A percentile compares a stretch with the other conserved stretches of the same genome.
Conservation (phyloP, 2,113 vertebrate species). For the Epinephelus fuscoguttatus region DNA sequence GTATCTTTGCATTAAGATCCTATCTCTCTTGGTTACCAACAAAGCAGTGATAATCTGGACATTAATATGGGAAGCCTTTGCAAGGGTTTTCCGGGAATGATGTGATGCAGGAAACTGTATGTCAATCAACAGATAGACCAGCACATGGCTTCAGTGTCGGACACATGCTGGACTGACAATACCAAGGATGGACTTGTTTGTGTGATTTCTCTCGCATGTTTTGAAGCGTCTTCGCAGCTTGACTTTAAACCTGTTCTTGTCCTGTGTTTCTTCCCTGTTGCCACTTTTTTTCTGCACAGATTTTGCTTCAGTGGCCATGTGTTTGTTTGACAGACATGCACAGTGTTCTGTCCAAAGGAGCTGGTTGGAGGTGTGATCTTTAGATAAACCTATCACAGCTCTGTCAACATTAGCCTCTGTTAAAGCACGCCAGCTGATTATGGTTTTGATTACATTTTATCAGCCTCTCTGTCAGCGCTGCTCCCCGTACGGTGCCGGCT, state of each 20-base stretch:
- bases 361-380: slow-evolving; percentile 39
- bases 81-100: slow-evolving; percentile 51
- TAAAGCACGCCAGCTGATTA: slow-evolving; percentile 25
- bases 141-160: slow-evolving; percentile 6
- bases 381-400: slow-evolving; percentile 14
- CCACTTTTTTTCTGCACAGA: slow-evolving; percentile 6
- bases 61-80: slow-evolving; percentile 28
- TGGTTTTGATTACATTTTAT: slow-evolving; percentile 64
- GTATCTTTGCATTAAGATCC: slow-evolving; percentile 64
- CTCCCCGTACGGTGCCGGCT: slow-evolving; percentile 40
- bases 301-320: slow-evolving; percentile 28
- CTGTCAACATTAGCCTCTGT: slow-evolving; percentile 25
- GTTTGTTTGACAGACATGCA: slow-evolving; percentile 39
- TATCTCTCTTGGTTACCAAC: slow-evolving; percentile 44
- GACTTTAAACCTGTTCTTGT: slow-evolving; percentile 45
- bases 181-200: slow-evolving; percentile 24
- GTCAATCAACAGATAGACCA: slow-evolving; percentile 36
- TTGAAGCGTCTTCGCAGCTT: slow-evolving; percentile 30
- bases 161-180: neutral
- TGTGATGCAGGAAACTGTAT: slow-evolving; percentile 17
- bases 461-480: slow-evolving; percentile 39
- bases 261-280: slow-evolving; percentile 22
- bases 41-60: slow-evolving; percentile 33
- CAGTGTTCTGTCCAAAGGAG: slow-evolving; percentile 8
- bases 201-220: slow-evolving; percentile 24